A percentile compares a stretch with the other conserved stretches of the same genome.
Evolutionary conservation across 2,113 vertebrate genomes (phyloP).

Genomic region (Grallaria varia): DNA sequence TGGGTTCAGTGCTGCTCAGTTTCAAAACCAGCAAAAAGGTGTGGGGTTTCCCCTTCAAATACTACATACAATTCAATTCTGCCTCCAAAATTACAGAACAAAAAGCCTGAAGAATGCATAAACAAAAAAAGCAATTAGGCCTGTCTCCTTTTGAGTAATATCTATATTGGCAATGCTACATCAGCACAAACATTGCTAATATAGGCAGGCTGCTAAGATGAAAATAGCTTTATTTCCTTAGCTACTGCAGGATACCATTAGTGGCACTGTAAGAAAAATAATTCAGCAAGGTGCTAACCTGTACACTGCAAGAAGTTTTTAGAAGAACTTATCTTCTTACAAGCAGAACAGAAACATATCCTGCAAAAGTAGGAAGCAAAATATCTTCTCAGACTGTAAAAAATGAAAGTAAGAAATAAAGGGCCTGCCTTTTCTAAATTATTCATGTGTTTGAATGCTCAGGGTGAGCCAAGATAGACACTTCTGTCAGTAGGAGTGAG

Average conservation of each 20-base stretch:
- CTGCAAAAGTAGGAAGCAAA: background rate
- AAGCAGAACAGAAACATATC: background rate
- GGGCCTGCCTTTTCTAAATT: background rate
- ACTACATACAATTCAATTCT: background rate
- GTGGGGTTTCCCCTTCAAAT: background rate
- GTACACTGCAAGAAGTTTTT: background rate
- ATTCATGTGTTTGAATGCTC: background rate
- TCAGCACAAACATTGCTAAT: background rate
- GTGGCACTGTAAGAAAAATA: background rate
- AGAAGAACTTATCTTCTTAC: background rate
- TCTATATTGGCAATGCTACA: background rate
- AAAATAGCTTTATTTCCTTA: background rate
- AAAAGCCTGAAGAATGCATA: background rate
- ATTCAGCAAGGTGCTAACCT: background rate
- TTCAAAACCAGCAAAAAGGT: background rate
- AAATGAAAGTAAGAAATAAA: background rate
- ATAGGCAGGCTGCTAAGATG: background rate
- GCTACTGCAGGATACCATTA: background rate
- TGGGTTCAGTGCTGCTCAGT: background rate
- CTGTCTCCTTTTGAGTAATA: background rate
- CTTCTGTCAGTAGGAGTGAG: accelerated
- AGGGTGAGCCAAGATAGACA: background rate
- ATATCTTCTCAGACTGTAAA: background rate
- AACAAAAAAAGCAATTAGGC: background rate
- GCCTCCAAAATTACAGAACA: background rate